These are phyloP conservation scores for Troides oblongomaculatus DNA, from an alignment of 2,888 invertebrate genomes.

Conservation along the genomic window DNA sequence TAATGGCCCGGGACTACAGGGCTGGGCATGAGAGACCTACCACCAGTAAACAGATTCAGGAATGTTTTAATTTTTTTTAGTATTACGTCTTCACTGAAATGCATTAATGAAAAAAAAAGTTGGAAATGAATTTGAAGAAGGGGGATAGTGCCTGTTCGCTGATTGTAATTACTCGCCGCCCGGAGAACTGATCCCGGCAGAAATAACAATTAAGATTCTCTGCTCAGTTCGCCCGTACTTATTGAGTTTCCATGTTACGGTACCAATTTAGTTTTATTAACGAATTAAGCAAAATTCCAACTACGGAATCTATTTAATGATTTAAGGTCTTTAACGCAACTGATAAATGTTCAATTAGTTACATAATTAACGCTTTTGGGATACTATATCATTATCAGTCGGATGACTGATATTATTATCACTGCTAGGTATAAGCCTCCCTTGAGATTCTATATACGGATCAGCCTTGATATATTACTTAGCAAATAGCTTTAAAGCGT, in stretches of 20 bases:
- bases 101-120: neutral
- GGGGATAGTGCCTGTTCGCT: slow-evolving; percentile 14
- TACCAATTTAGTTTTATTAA: slow-evolving; percentile 15
- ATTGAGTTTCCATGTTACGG: slow-evolving; percentile 20
- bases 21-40: too few relatives aligned
- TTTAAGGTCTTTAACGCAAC: neutral
- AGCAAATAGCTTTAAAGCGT: too few relatives aligned
- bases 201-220: slow-evolving; percentile 24
- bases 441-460: too few relatives aligned
- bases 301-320: neutral
- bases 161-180: slow-evolving; percentile 25
- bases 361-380: neutral
- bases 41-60: too few relatives aligned
- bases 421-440: neutral
- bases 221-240: slow-evolving; percentile 17
- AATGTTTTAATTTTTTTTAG: too few relatives aligned
- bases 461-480: too few relatives aligned
- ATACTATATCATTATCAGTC: neutral
- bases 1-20: too few relatives aligned
- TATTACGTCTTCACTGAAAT: too few relatives aligned
- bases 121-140: slow-evolving; percentile 6
- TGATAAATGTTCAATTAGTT: neutral
- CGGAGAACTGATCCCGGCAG: slow-evolving; percentile 21
- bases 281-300: slow-evolving; percentile 1
- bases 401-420: neutral